Conservation (phyloP, 2,888 invertebrate genomes). For the Eulithis testata region DNA sequence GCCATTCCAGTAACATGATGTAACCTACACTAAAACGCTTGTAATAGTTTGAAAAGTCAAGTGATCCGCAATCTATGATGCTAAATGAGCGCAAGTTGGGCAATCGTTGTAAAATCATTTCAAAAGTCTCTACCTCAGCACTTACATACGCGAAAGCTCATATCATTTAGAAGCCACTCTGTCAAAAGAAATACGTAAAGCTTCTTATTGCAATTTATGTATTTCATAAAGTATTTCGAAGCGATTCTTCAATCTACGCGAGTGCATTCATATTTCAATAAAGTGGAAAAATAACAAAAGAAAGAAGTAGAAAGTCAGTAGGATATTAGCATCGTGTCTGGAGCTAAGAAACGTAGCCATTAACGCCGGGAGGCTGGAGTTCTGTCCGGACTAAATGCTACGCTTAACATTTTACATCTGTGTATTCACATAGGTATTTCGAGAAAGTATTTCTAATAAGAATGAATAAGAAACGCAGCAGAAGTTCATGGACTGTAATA, state of each 20-base stretch:
- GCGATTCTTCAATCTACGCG: constrained; percentile 78
- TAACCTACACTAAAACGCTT: constrained; percentile 60
- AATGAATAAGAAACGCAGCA: constrained; percentile 83
- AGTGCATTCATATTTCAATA: constrained; percentile 79
- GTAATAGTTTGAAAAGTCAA: constrained; percentile 66
- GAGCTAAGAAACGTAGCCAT: constrained; percentile 77
- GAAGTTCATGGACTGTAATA: constrained; percentile 83
- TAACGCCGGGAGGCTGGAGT: constrained; percentile 68
- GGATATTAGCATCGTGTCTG: constrained; percentile 80
- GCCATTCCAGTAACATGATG: constrained; percentile 79
- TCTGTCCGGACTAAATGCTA: constrained; percentile 73
- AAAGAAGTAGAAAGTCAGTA: constrained; percentile 78
- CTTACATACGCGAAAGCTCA: constrained; percentile 77
- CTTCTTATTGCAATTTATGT: constrained; percentile 72
- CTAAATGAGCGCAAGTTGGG: constrained; percentile 72
- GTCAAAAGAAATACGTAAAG: constrained; percentile 71
- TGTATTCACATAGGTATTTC: constrained; percentile 79
- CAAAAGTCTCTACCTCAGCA: constrained; percentile 71
- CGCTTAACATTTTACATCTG: constrained; percentile 71
- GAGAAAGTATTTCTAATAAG: constrained; percentile 79
- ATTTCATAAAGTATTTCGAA: constrained; percentile 70
- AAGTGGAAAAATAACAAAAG: constrained; percentile 73
- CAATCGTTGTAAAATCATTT: constrained; percentile 57
- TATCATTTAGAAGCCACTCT: constrained; percentile 73
- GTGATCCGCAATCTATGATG: constrained; percentile 74